A percentile compares a stretch with the other conserved stretches of the same genome.
phyloP scores from a whole-genome alignment of 2,113 vertebrate species.

The Tonatia bakeri region DNA sequence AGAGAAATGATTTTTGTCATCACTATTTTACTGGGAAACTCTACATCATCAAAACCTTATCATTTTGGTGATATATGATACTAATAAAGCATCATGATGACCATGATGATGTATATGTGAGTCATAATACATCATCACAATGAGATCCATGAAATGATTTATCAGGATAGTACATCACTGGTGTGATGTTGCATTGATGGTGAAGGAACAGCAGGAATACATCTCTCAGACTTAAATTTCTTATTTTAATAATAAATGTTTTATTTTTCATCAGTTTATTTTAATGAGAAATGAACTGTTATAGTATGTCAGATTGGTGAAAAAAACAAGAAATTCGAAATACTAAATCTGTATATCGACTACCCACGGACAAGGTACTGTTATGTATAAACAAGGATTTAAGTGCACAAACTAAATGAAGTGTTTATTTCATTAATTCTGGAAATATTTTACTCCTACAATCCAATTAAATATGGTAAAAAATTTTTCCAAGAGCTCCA shows the following conservation, averaged over 20 bases:
- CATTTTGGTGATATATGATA: constrained; percentile 58
- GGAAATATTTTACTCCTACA: not conserved
- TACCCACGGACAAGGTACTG: not conserved
- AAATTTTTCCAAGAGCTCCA: not conserved
- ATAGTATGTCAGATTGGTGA: not conserved
- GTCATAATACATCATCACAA: constrained; percentile 62
- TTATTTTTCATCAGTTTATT: constrained; percentile 50
- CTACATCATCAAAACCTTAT: constrained; percentile 45
- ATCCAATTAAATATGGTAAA: not conserved
- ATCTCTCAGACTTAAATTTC: constrained; percentile 17
- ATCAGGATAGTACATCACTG: constrained; percentile 56
- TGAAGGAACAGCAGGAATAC: constrained; percentile 43
- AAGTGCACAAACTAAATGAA: not conserved
- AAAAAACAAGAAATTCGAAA: not conserved
- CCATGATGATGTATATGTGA: constrained; percentile 60
- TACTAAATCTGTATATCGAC: not conserved
- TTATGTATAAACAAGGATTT: not conserved
- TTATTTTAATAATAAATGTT: constrained; percentile 66
- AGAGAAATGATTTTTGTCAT: constrained; percentile 36
- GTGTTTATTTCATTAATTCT: not conserved
- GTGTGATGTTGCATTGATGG: constrained; percentile 12
- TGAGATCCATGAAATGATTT: constrained; percentile 59
- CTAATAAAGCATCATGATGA: constrained; percentile 71
- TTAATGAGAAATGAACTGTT: constrained; percentile 11
- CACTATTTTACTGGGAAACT: constrained; percentile 51